Percentiles rank a stretch among this genome's conserved stretches.
Conservation (phyloP, 1,140 invertebrate species). For the Drosophila arawakana region DNA sequence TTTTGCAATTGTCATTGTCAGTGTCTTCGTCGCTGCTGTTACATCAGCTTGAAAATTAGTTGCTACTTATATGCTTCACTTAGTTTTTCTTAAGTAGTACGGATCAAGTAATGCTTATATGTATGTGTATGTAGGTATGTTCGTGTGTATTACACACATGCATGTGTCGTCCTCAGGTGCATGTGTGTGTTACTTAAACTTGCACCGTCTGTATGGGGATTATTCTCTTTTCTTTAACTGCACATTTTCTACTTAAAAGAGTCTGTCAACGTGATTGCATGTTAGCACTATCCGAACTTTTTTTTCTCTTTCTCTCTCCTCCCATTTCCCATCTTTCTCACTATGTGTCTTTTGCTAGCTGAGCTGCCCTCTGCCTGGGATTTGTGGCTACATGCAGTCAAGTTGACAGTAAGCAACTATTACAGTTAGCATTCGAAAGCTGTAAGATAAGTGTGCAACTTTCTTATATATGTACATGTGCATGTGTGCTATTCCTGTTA, state of each 20-base stretch:
- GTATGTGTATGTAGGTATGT: slow-evolving; percentile 33
- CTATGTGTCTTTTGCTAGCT: slow-evolving; percentile 5
- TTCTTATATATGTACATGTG: background rate
- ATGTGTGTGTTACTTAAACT: slow-evolving; percentile 43
- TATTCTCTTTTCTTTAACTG: slow-evolving; percentile 73
- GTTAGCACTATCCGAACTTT: slow-evolving; percentile 46
- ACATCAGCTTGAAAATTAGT: slow-evolving; percentile 81
- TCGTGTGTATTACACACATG: background rate
- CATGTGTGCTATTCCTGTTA: slow-evolving; percentile 8
- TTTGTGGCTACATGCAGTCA: slow-evolving; percentile 48
- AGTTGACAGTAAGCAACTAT: slow-evolving; percentile 49
- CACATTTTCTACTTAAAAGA: slow-evolving; percentile 76
- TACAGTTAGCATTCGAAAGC: slow-evolving; percentile 23
- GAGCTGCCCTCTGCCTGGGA: slow-evolving; percentile 25
- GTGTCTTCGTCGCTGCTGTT: slow-evolving; percentile 46
- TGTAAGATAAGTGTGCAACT: slow-evolving; percentile 2
- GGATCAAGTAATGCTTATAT: slow-evolving; percentile 66
- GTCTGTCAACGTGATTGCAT: slow-evolving; percentile 80
- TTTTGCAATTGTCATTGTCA: slow-evolving; percentile 32
- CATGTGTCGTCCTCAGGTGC: slow-evolving; percentile 28
- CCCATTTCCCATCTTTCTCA: background rate
- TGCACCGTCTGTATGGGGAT: slow-evolving; percentile 48
- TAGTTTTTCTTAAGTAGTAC: slow-evolving; percentile 81
- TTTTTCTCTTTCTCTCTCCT: slow-evolving; percentile 19
- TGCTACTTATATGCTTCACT: slow-evolving; percentile 82